Percentiles rank a stretch among this genome's conserved stretches.
phyloP scores from a whole-genome alignment of 2,888 invertebrate species.

The Lithophane ornitopus region DNA sequence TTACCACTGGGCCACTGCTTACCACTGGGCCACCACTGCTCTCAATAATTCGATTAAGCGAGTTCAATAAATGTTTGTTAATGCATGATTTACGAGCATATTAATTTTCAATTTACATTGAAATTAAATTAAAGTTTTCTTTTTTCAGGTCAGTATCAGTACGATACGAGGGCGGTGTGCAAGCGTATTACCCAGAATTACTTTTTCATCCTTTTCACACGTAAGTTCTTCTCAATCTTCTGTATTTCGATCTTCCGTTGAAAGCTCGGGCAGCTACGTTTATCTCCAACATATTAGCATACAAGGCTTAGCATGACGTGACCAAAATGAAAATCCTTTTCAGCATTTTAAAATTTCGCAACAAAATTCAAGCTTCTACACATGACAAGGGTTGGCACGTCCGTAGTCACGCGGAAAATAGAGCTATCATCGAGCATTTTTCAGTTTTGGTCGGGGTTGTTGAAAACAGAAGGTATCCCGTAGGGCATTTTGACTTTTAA shows the following conservation, averaged over 20 bases:
- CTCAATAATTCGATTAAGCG: neutral
- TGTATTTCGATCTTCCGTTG: neutral
- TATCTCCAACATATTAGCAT: conserved; percentile 54
- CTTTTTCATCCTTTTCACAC: neutral
- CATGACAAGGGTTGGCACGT: conserved; percentile 51
- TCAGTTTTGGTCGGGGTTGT: neutral
- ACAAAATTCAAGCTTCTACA: conserved; percentile 50
- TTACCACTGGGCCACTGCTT: too few species aligned
- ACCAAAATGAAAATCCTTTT: conserved; percentile 54
- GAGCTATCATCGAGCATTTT: conserved; percentile 22
- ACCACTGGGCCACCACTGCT: too few species aligned
- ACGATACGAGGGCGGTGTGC: neutral
- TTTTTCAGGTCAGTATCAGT: conserved; percentile 44
- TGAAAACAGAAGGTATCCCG: neutral
- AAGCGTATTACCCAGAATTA: neutral
- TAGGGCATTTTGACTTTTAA: neutral
- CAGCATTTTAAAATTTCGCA: conserved; percentile 56
- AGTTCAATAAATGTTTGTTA: conserved; percentile 9
- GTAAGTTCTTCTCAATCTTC: conserved; percentile 21
- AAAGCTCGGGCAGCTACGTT: conserved; percentile 25
- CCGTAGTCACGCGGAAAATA: conserved; percentile 22
- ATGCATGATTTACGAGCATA: conserved; percentile 13
- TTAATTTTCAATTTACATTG: conserved; percentile 1
- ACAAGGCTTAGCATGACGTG: conserved; percentile 53
- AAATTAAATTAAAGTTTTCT: conserved; percentile 20